Evolutionary conservation across 2,888 invertebrate species (phyloP).

Genomic region (Harpalus rubripes): DNA sequence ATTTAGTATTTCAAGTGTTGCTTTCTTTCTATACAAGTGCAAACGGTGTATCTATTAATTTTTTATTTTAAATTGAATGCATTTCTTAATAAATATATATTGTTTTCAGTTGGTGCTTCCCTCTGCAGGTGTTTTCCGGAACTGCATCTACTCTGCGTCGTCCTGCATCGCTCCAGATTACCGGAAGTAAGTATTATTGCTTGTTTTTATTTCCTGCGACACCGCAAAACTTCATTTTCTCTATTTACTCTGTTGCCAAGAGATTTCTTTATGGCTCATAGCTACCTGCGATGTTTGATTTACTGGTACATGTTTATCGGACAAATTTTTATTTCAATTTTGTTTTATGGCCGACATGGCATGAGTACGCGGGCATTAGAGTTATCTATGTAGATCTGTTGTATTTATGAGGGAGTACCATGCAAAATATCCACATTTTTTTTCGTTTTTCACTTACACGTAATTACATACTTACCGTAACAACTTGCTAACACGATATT

Average conservation of each 20-base stretch:
- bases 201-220: constrained; percentile 63
- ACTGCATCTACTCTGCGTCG: constrained; percentile 21
- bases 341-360: constrained; percentile 37
- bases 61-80: neutral
- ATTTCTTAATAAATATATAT: neutral
- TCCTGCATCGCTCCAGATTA: constrained; percentile 64
- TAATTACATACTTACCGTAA: constrained; percentile 64
- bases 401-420: constrained; percentile 47
- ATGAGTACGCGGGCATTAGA: constrained; percentile 35
- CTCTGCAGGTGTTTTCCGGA: neutral
- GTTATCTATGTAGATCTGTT: constrained; percentile 54
- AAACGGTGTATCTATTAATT: neutral
- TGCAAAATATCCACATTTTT: constrained; percentile 53
- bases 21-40: too few relatives aligned
- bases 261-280: constrained; percentile 54
- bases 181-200: constrained; percentile 64
- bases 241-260: constrained; percentile 58
- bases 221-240: constrained; percentile 60
- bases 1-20: too few relatives aligned
- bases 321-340: constrained; percentile 61
- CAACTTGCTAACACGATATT: constrained; percentile 64
- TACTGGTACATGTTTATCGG: constrained; percentile 48
- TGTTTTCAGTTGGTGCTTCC: constrained; percentile 1
- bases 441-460: constrained; percentile 61
- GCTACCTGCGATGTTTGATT: constrained; percentile 61